phyloP scores from a whole-genome alignment of 2,113 vertebrate genomes.

The Egretta garzetta region DNA sequence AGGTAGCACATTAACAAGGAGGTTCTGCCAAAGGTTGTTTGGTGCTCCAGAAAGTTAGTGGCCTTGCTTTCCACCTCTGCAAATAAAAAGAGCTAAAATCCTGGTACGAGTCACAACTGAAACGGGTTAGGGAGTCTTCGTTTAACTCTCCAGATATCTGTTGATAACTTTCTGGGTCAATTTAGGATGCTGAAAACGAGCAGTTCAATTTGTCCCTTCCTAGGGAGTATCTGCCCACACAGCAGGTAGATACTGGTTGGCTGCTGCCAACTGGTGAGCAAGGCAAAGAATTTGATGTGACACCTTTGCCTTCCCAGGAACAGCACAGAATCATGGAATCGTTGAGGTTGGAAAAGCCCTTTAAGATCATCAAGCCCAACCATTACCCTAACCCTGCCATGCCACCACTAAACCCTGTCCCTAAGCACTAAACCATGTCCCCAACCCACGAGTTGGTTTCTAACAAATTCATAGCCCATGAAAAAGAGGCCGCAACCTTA shows the following conservation, averaged over 20 bases:
- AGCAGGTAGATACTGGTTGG: background rate
- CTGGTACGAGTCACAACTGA: background rate
- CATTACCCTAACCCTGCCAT: too few relatives aligned
- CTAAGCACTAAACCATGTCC: too few relatives aligned
- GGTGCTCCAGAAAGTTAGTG: background rate
- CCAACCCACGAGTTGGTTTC: background rate
- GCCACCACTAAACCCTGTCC: too few relatives aligned
- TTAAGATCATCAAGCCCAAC: too few relatives aligned
- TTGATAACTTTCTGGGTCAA: background rate
- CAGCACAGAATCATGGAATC: too few relatives aligned
- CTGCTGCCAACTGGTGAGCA: background rate
- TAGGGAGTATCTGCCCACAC: background rate
- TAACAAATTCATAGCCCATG: fast-evolving
- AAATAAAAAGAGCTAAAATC: background rate
- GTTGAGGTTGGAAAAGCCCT: too few relatives aligned
- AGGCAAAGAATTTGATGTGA: background rate
- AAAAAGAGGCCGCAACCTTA: background rate
- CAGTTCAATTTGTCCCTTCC: background rate
- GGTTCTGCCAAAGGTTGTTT: background rate
- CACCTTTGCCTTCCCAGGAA: background rate
- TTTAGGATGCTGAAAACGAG: background rate
- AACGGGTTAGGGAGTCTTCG: background rate
- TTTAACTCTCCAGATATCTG: background rate
- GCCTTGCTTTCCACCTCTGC: background rate
- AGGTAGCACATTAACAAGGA: background rate